Evolutionary conservation across 92 coral and sea anemone species (phyloP), one percentile per base, ranked within the genome.

Genomic region (Ricordea florida): DNA sequence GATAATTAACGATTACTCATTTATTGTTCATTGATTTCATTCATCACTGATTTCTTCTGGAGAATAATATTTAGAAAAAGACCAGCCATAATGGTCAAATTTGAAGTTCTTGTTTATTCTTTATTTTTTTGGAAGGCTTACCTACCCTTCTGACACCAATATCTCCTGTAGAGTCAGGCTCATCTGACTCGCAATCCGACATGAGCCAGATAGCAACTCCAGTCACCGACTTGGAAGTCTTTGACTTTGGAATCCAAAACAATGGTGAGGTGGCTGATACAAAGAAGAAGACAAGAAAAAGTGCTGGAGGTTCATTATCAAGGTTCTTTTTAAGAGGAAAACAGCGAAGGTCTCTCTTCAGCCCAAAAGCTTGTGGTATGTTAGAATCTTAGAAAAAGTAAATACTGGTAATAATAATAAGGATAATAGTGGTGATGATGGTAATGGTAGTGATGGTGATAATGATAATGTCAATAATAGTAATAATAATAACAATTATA

Each of bases 301-400:
- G 74, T 8, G 85, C 78, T n/a, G 73, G 80, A 42, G 87, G 90
- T 5, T 91, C 97, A 34, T 35, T 91, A 6, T 87, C 97, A 22
- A 80, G 86, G 80, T 69, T 88, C 46, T 82, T 91, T 57, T 84
- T 84, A 14, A 76, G 73, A 62, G 92, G 88, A 53, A 87, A 75
- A 35, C 84, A 87, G 26, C 69, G 92, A 21, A 87, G 57, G 36
- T 42, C 83, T 16, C 52, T 45, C 20, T 66, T 74, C 3, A 24
- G 47, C 18, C 92, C 66, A 20, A 40, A 71, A 66, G 78, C 72
- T 53, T 59, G 43, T 74, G 92, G 92, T 82, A 74, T 15, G 62
- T 18, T 2, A 41, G n/a, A n/a, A n/a, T n/a, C n/a, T n/a, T n/a
- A n/a, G n/a, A n/a, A n/a, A n/a, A n/a, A n/a, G n/a, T n/a, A n/a